phyloP scores from a whole-genome alignment of 2,113 vertebrate species.

The Peromyscus californicus region DNA sequence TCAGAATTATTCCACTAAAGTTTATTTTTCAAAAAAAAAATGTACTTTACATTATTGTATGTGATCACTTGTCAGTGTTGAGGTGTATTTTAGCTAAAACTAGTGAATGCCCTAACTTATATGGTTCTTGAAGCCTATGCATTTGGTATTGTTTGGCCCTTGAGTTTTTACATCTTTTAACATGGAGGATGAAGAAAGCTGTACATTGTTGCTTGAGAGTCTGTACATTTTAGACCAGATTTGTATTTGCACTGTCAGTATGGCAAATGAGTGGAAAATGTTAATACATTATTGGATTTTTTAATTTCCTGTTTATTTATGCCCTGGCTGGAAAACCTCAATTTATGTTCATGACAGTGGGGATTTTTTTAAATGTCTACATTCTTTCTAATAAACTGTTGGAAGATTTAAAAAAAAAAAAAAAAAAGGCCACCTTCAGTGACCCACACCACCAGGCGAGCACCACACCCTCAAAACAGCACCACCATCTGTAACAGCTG shows the following conservation, averaged over 20 bases:
- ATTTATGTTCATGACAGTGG: slow-evolving; percentile 94
- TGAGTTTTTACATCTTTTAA: slow-evolving; percentile 85
- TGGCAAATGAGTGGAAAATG: slow-evolving; percentile 88
- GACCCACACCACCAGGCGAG: background rate
- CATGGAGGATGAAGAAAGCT: slow-evolving; percentile 85
- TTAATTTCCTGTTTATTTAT: slow-evolving; percentile 79
- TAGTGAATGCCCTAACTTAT: slow-evolving; percentile 82
- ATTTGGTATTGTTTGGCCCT: slow-evolving; percentile 88
- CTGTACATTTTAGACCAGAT: slow-evolving; percentile 94
- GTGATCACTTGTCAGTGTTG: slow-evolving; percentile 84
- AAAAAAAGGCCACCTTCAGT: background rate
- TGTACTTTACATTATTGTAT: slow-evolving; percentile 80
- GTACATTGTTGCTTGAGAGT: slow-evolving; percentile 89
- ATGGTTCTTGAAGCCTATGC: slow-evolving; percentile 86
- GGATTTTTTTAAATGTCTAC: slow-evolving; percentile 96
- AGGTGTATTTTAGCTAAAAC: slow-evolving; percentile 84
- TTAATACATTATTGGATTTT: slow-evolving; percentile 86
- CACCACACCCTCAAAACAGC: background rate
- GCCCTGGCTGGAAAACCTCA: slow-evolving; percentile 87
- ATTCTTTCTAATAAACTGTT: slow-evolving; percentile 99
- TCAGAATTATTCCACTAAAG: slow-evolving; percentile 84
- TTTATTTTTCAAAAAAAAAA: slow-evolving; percentile 74
- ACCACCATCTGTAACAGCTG: background rate
- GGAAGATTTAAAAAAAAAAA: slow-evolving; percentile 85
- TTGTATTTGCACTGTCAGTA: slow-evolving; percentile 94